phyloP scores from a whole-genome alignment of 1,140 invertebrate species.

The Bombus polaris region DNA sequence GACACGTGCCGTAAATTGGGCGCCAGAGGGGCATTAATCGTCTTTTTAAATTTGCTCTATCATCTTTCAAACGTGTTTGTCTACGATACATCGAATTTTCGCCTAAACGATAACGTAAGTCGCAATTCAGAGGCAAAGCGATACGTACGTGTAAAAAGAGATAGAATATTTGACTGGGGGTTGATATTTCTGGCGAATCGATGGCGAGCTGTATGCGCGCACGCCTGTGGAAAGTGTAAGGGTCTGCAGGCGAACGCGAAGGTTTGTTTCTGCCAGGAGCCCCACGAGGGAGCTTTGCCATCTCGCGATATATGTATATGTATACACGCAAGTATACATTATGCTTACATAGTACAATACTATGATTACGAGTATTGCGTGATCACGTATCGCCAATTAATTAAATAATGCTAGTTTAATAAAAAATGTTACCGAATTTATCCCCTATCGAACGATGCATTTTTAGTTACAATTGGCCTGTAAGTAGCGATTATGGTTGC shows the following conservation, averaged over 20 bases:
- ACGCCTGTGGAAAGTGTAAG: too few species aligned
- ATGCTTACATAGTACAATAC: too few species aligned
- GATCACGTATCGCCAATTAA: background rate
- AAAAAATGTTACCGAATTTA: background rate
- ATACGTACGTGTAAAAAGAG: too few species aligned
- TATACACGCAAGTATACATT: too few species aligned
- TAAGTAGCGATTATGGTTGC: background rate
- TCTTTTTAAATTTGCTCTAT: background rate
- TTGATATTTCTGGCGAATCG: background rate
- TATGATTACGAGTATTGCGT: background rate
- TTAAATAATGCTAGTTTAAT: too few species aligned
- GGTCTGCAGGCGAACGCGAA: constrained; percentile 27
- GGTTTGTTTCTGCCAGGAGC: constrained; percentile 33
- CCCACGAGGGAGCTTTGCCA: constrained; percentile 49
- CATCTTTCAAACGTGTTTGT: background rate
- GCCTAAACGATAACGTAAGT: constrained; percentile 9
- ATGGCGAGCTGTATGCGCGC: too few species aligned
- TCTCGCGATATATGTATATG: constrained; percentile 49
- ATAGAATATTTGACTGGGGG: background rate
- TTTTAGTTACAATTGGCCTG: background rate
- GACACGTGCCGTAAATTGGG: background rate
- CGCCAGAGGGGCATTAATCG: fast-evolving
- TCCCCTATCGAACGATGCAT: constrained; percentile 7
- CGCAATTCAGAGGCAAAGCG: too few species aligned
- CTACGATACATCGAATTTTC: background rate